These are phyloP conservation scores for Rhynchomys soricoides DNA, from an alignment of 2,113 vertebrate species.

Conservation along the genomic window DNA sequence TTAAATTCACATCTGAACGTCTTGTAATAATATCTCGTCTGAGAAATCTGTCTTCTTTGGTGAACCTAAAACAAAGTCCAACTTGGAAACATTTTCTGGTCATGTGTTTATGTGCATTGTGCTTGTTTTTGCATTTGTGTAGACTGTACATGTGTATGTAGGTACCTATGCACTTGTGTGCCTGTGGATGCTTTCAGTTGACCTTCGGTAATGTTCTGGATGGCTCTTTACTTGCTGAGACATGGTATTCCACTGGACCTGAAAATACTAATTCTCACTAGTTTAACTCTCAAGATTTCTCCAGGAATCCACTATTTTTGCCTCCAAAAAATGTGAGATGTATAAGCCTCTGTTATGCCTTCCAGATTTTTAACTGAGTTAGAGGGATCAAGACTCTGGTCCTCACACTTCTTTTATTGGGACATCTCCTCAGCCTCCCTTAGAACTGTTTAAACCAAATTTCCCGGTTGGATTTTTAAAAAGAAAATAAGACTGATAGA, in stretches of 20 bases:
- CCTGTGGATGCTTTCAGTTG: background rate
- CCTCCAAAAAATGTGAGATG: background rate
- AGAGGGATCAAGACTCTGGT: background rate
- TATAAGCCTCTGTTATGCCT: background rate
- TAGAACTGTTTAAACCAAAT: background rate
- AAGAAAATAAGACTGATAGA: background rate
- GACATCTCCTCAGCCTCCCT: no score
- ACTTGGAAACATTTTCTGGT: background rate
- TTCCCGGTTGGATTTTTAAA: background rate
- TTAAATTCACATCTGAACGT: constrained; percentile 4
- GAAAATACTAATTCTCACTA: background rate
- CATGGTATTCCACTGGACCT: background rate
- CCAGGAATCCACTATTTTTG: background rate
- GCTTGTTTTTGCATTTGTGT: background rate
- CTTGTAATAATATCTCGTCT: background rate
- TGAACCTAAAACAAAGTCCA: background rate
- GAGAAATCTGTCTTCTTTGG: background rate
- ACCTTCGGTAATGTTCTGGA: background rate
- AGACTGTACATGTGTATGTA: no score
- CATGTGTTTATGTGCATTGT: background rate
- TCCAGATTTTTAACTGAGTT: background rate
- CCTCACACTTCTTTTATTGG: background rate
- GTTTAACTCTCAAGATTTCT: background rate
- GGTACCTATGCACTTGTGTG: background rate
- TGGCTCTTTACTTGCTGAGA: background rate